Conservation (phyloP, 1,140 invertebrate genomes). For the Drosophila ambigua region DNA sequence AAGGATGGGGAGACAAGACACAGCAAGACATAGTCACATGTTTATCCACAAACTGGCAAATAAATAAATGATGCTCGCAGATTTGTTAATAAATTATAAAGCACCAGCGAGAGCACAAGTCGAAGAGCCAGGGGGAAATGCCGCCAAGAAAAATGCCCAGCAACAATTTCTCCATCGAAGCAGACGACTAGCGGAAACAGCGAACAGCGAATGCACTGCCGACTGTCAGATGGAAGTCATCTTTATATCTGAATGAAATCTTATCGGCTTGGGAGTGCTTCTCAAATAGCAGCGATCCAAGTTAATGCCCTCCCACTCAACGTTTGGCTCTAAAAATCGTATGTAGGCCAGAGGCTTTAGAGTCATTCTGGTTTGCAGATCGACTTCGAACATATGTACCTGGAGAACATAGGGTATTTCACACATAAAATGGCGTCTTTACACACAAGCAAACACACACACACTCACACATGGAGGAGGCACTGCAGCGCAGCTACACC, state of each 20-base stretch:
- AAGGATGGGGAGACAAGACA: slow-evolving; percentile 1
- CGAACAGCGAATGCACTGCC: neutral
- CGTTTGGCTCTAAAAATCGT: no score
- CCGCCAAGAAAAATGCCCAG: slow-evolving; percentile 13
- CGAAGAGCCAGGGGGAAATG: slow-evolving; percentile 5
- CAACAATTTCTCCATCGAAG: neutral
- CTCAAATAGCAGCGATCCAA: no score
- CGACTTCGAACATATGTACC: neutral
- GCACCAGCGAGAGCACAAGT: slow-evolving; percentile 24
- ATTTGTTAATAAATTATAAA: slow-evolving; percentile 70
- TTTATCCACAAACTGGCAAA: slow-evolving; percentile 77
- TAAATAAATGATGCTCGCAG: slow-evolving; percentile 77
- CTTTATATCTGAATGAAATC: no score
- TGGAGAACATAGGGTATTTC: slow-evolving; percentile 12
- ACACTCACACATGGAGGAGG: neutral
- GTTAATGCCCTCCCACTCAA: no score
- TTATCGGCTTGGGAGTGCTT: no score
- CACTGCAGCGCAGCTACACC: no score
- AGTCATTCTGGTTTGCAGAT: no score
- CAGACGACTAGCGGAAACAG: neutral
- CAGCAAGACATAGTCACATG: slow-evolving; percentile 49
- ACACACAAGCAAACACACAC: slow-evolving; percentile 2
- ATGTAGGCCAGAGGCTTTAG: no score
- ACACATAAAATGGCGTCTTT: slow-evolving; percentile 39
- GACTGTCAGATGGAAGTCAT: no score